A percentile compares a stretch with the other conserved stretches of the same genome.
These are phyloP conservation scores for Tetropium fuscum DNA, from an alignment of 2,888 invertebrate genomes.

Conservation along the genomic window DNA sequence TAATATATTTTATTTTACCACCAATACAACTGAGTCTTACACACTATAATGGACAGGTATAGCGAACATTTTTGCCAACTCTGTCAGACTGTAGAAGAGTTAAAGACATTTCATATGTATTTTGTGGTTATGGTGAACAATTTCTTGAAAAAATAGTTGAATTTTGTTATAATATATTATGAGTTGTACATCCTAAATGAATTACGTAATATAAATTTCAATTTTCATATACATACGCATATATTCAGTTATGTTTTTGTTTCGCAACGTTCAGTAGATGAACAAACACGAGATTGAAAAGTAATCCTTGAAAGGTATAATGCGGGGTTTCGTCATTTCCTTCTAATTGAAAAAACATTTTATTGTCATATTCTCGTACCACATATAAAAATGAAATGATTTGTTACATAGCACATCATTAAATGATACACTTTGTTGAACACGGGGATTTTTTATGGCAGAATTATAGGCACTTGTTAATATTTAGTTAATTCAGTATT, in stretches of 20 bases:
- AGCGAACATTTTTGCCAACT: too few relatives aligned
- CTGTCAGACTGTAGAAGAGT: too few relatives aligned
- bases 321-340: slow-evolving; percentile 58
- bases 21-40: too few relatives aligned
- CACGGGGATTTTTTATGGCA: slow-evolving; percentile 48
- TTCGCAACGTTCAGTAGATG: slow-evolving; percentile 25
- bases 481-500: too few relatives aligned
- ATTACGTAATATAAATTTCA: background rate
- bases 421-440: slow-evolving; percentile 59
- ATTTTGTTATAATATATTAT: background rate
- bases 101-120: too few relatives aligned
- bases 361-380: slow-evolving; percentile 52
- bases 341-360: slow-evolving; percentile 56
- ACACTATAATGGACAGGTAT: too few relatives aligned
- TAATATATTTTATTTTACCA: too few relatives aligned
- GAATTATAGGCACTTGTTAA: slow-evolving; percentile 9
- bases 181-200: background rate
- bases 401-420: slow-evolving; percentile 58
- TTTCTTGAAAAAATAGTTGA: too few relatives aligned
- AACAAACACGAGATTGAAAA: slow-evolving; percentile 39
- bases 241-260: slow-evolving; percentile 31
- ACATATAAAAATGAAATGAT: slow-evolving; percentile 58
- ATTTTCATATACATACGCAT: slow-evolving; percentile 16
- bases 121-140: too few relatives aligned
- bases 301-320: slow-evolving; percentile 52